phyloP scores from a whole-genome alignment of 2,888 invertebrate genomes.

The Augochlorella aurata region DNA sequence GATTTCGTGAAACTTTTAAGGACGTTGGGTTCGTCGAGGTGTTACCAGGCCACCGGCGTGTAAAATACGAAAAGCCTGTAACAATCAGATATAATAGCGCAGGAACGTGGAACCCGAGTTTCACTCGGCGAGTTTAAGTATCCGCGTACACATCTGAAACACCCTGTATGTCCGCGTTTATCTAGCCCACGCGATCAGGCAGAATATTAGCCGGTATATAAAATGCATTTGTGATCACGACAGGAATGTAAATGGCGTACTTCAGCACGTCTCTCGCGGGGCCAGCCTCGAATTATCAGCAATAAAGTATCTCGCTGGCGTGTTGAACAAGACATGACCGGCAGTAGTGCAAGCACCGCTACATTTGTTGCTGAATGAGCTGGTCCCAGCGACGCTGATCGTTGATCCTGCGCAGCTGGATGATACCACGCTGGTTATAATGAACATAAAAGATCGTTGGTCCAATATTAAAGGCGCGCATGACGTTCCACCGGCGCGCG shows the following conservation, averaged over 20 bases:
- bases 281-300: slow-evolving; percentile 66
- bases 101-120: neutral
- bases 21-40: neutral
- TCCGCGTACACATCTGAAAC: slow-evolving; percentile 15
- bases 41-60: neutral
- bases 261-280: slow-evolving; percentile 58
- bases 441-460: slow-evolving; percentile 52
- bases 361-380: slow-evolving; percentile 65
- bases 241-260: slow-evolving; percentile 69
- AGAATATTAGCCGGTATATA: slow-evolving; percentile 68
- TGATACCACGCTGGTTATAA: slow-evolving; percentile 52
- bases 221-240: slow-evolving; percentile 70
- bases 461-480: slow-evolving; percentile 52
- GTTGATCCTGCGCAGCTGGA: slow-evolving; percentile 53
- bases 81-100: neutral
- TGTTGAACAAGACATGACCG: slow-evolving; percentile 68
- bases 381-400: slow-evolving; percentile 41
- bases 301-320: slow-evolving; percentile 68
- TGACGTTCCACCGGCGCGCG: slow-evolving; percentile 1
- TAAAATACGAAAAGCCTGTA: neutral
- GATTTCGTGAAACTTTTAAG: no score
- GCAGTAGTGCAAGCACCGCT: slow-evolving; percentile 65
- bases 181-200: slow-evolving; percentile 69
- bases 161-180: slow-evolving; percentile 46
- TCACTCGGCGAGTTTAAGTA: slow-evolving; percentile 1